A percentile compares a stretch with the other conserved stretches of the same genome.
Conservation (phyloP, 2,113 vertebrate genomes). For the Rana temporaria region DNA sequence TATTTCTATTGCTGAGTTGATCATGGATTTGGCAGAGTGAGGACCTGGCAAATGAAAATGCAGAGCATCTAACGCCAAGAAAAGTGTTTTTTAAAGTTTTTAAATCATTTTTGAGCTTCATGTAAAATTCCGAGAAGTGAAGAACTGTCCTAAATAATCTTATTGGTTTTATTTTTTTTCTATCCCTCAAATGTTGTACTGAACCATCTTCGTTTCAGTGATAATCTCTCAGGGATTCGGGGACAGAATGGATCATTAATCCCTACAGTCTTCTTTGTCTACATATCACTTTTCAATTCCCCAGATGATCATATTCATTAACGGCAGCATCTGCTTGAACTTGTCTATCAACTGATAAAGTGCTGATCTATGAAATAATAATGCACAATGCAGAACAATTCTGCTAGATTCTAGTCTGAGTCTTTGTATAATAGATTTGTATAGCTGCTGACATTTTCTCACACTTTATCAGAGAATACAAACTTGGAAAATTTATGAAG, state of each 20-base stretch:
- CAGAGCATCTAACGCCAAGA: slow-evolving; percentile 5
- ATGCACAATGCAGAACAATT: slow-evolving; percentile 23
- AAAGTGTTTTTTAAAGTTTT: slow-evolving; percentile 8
- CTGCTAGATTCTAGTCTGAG: slow-evolving; percentile 4
- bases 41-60: slow-evolving; percentile 29
- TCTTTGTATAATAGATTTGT: slow-evolving; percentile 14
- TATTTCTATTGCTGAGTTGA: slow-evolving; percentile 11
- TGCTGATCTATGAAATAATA: slow-evolving; percentile 57
- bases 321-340: slow-evolving; percentile 55
- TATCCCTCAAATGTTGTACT: slow-evolving; percentile 15
- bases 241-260: slow-evolving; percentile 58
- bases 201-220: slow-evolving; percentile 41
- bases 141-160: slow-evolving; percentile 15
- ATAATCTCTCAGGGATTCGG: slow-evolving; percentile 50
- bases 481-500: not conserved
- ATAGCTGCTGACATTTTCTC: not conserved
- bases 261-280: slow-evolving; percentile 57
- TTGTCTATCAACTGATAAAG: slow-evolving; percentile 59
- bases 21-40: slow-evolving; percentile 42
- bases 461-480: not conserved
- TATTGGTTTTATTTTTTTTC: slow-evolving; percentile 19
- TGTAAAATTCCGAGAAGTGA: not conserved
- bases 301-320: slow-evolving; percentile 54
- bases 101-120: not conserved
- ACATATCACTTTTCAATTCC: slow-evolving; percentile 57